phyloP scores from a whole-genome alignment of 2,797 vertebrate species.

The Rhinogobio ventralis region DNA sequence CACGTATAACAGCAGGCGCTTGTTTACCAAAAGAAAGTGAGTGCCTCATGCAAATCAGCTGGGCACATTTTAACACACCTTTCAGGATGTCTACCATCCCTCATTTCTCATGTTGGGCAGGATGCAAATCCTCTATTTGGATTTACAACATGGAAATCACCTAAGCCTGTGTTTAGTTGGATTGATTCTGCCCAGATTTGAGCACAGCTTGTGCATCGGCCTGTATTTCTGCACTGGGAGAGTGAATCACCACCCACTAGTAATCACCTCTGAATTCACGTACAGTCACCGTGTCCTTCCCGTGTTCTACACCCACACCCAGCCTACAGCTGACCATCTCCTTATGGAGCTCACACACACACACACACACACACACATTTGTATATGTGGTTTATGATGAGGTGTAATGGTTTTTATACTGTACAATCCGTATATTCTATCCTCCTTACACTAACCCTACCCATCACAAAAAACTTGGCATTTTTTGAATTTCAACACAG shows the following conservation, averaged over 20 bases:
- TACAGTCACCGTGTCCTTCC: conserved; percentile 24
- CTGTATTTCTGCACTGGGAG: conserved; percentile 8
- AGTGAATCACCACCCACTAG: conserved; percentile 23
- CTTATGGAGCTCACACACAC: not conserved
- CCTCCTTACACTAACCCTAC: too few species aligned
- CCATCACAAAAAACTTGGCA: too few species aligned
- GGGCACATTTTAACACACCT: conserved; percentile 45
- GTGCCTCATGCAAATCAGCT: conserved; percentile 37
- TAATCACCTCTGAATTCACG: conserved; percentile 34
- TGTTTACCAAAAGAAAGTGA: conserved; percentile 33
- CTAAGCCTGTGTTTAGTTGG: conserved; percentile 35
- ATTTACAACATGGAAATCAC: conserved; percentile 49
- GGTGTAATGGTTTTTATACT: not conserved
- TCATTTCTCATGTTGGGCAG: conserved; percentile 6
- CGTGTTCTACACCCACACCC: conserved; percentile 38
- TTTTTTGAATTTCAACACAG: too few species aligned
- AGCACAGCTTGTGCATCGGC: conserved; percentile 14
- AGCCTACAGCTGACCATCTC: conserved; percentile 32
- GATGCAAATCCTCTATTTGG: conserved; percentile 38
- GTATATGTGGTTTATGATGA: not conserved
- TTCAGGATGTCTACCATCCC: conserved; percentile 1
- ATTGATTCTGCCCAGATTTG: conserved; percentile 32
- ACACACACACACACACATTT: not conserved
- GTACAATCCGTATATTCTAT: too few species aligned
- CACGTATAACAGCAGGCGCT: conserved; percentile 30